phyloP scores from a whole-genome alignment of 2,888 invertebrate genomes.

The Spodoptera picta region DNA sequence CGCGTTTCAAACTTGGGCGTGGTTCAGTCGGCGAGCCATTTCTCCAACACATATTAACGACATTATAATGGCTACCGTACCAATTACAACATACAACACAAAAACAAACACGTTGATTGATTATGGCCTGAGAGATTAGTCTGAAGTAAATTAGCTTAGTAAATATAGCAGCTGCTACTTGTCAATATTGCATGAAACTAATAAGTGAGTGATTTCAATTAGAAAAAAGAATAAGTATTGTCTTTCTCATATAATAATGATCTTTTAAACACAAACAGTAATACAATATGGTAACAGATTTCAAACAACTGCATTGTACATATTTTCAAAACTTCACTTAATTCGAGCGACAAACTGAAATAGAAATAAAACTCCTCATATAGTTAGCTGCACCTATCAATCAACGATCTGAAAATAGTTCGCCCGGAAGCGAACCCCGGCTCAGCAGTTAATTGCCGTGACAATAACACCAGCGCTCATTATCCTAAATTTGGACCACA shows the following conservation, averaged over 20 bases:
- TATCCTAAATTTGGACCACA: constrained; percentile 76
- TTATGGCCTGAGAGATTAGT: constrained; percentile 42
- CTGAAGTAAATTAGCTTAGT: constrained; percentile 21
- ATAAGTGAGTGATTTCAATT: constrained; percentile 10
- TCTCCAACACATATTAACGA: constrained; percentile 48
- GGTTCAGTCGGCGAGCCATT: constrained; percentile 39
- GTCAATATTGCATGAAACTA: constrained; percentile 35
- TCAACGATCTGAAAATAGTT: constrained; percentile 72
- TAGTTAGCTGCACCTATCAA: constrained; percentile 66
- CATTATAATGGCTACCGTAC: constrained; percentile 43
- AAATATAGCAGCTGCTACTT: constrained; percentile 29
- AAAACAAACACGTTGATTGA: constrained; percentile 57
- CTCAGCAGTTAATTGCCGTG: constrained; percentile 74
- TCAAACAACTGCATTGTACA: constrained; percentile 18
- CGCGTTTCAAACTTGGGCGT: constrained; percentile 50
- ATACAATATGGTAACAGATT: constrained; percentile 6
- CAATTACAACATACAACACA: constrained; percentile 45
- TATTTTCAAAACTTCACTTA: constrained; percentile 16
- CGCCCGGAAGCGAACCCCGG: constrained; percentile 71
- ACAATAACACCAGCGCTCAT: constrained; percentile 72
- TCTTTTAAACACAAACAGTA: constrained; percentile 1
- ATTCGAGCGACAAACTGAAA: constrained; percentile 47
- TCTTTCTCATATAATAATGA: constrained; percentile 13
- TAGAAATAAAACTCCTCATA: constrained; percentile 59
- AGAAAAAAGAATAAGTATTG: background rate